Conservation (phyloP, 2,797 vertebrate genomes). For the Thunnus albacares region DNA sequence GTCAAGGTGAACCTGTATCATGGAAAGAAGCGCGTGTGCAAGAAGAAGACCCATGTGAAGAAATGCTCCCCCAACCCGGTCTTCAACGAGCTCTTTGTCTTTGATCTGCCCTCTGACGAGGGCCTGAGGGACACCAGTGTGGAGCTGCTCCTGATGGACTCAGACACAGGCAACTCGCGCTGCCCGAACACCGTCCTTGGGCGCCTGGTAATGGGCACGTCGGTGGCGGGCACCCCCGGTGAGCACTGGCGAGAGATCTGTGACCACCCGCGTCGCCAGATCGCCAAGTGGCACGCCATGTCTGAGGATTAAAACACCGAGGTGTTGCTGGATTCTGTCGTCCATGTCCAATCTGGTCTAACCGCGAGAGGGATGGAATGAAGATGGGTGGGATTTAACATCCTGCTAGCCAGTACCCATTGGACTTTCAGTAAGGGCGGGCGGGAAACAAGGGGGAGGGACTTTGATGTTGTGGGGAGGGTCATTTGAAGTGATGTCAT, state of each 20-base stretch:
- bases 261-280: constrained; percentile 96
- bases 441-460: constrained; percentile 29
- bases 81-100: constrained; percentile 98
- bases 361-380: constrained; percentile 19
- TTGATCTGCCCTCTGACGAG: constrained; percentile 94
- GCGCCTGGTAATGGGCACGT: constrained; percentile 90
- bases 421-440: constrained; percentile 71
- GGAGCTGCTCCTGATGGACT: constrained; percentile 98
- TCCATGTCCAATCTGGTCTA: constrained; percentile 29
- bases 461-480: constrained; percentile 45
- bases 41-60: constrained; percentile 99
- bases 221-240: constrained; percentile 91
- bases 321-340: constrained; percentile 29
- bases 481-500: constrained; percentile 77
- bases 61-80: constrained; percentile 97
- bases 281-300: constrained; percentile 97
- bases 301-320: constrained; percentile 90
- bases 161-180: constrained; percentile 83
- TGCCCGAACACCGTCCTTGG: constrained; percentile 90
- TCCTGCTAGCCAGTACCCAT: constrained; percentile 48
- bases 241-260: constrained; percentile 99
- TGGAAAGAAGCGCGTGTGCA: constrained; percentile 96
- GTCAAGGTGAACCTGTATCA: constrained; percentile 98
- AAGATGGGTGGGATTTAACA: constrained; percentile 37
- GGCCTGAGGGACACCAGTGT: constrained; percentile 95